Evolutionary conservation across 2,113 vertebrate species (phyloP).

Genomic region (Puma concolor): DNA sequence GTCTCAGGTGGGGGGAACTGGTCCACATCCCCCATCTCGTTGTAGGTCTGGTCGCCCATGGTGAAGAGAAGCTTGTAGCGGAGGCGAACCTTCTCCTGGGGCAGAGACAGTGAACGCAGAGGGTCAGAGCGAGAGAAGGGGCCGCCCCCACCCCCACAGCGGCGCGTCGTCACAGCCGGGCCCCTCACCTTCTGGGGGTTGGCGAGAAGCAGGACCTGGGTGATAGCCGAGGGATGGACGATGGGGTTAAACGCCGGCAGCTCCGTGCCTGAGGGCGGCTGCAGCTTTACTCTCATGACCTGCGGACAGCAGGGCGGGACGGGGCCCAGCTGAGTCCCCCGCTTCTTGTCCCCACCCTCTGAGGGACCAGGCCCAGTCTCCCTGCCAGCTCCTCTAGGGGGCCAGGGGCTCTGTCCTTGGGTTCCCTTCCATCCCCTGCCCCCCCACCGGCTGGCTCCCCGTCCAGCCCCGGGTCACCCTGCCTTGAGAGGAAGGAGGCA

Average conservation of each 20-base stretch:
- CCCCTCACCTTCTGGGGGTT: slow-evolving; percentile 95
- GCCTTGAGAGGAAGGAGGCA: not conserved
- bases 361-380: not conserved
- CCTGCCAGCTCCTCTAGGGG: not conserved
- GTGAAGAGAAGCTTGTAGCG: slow-evolving; percentile 96
- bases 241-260: slow-evolving; percentile 96
- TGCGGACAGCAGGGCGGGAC: slow-evolving; percentile 48
- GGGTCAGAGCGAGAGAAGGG: not conserved
- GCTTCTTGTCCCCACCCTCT: not conserved
- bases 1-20: slow-evolving; percentile 95
- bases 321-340: not conserved
- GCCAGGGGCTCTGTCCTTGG: not conserved
- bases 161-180: rapidly evolving
- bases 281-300: slow-evolving; percentile 98
- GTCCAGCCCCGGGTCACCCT: not conserved
- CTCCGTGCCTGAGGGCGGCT: slow-evolving; percentile 94
- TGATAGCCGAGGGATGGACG: slow-evolving; percentile 95
- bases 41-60: slow-evolving; percentile 92
- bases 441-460: not conserved
- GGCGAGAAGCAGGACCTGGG: slow-evolving; percentile 96
- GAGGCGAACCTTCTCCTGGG: slow-evolving; percentile 96
- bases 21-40: slow-evolving; percentile 96
- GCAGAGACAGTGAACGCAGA: not conserved
- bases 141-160: not conserved
- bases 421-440: not conserved